Evolutionary conservation across 2,113 vertebrate genomes (phyloP), one percentile per base, ranked within the genome.

Genomic region (Stomatorhinus ivindoensis): DNA sequence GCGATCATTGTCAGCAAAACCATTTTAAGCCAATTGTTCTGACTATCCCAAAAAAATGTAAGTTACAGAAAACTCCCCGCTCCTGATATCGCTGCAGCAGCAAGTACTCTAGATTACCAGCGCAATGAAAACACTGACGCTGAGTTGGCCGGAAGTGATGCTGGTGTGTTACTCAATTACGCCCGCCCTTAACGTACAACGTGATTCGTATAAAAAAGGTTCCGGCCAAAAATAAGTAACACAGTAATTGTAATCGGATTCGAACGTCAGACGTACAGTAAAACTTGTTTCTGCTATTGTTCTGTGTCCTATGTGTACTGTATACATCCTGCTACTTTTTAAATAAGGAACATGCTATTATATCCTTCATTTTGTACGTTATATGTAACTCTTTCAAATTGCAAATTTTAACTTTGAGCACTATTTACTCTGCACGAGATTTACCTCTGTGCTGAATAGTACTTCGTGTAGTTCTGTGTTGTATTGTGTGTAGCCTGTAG

Each of bases 1-100:
- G 98, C 98, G 92, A 99, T 99, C 98, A 99, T 98, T 24, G 98
- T 99, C 17, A 99, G 95, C 91, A 99, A 92, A 95, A 99, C 97
- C 98, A 99, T 99, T 69, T 91, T 89, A 42, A 91, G 3, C 47
- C 13, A 19, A 86, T 39, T 17, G 87, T 87, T 88, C 47, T 53
- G 84, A 42, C 90, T 69, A 42, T 39, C n/a, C n/a, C 15, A 83
- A 42, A 89, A n/a, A 35, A 17, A 7, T 27, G 17, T n/a, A 1
- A 27, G 39, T 24, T 46, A 31, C 31, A 46, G 13, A 50, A 44
- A 31, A 84, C 39, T 10, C 8, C 27, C 8, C 85, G 19, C 19
- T 21, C 55, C 24, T 31, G 39, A 50, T 65, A 35, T 19, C 35
- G 47, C 85, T 51, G 42, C 47, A 91, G 91, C 93, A 88, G 91